Percentiles rank a stretch among this genome's conserved stretches.
phyloP scores from a whole-genome alignment of 2,797 vertebrate genomes.

The Scleropages formosus region DNA sequence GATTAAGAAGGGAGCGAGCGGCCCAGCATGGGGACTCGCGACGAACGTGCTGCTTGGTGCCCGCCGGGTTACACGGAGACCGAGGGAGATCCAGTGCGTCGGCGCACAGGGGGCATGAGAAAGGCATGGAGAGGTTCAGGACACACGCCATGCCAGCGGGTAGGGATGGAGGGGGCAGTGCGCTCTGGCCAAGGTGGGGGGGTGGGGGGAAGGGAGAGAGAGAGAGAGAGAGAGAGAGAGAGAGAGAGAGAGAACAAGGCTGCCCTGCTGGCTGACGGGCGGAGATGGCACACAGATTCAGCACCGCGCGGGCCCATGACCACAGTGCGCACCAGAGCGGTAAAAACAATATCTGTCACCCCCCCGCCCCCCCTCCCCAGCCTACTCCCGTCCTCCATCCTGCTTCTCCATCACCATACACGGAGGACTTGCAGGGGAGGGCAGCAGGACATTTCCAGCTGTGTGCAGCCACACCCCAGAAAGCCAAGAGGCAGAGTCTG shows the following conservation, averaged over 20 bases:
- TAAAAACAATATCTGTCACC: not conserved
- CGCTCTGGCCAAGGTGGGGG: constrained; percentile 19
- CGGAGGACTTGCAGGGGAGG: not conserved
- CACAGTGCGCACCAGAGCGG: too few species aligned
- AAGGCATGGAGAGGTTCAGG: not conserved
- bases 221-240: too few species aligned
- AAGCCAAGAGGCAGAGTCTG: constrained; percentile 13
- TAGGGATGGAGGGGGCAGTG: constrained; percentile 11
- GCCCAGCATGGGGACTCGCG: constrained; percentile 31
- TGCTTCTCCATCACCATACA: not conserved
- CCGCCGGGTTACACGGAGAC: constrained; percentile 22
- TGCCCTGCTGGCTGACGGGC: constrained; percentile 1
- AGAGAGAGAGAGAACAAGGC: constrained; percentile 14
- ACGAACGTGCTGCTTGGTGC: constrained; percentile 43
- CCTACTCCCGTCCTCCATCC: too few species aligned
- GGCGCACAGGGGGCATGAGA: constrained; percentile 7
- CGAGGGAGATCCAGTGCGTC: constrained; percentile 1
- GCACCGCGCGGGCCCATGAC: not conserved
- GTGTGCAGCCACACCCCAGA: constrained; percentile 1
- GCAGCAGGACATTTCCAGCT: not conserved
- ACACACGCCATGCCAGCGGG: constrained; percentile 26
- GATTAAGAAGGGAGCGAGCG: constrained; percentile 28
- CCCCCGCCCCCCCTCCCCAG: not conserved
- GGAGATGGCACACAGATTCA: not conserved
- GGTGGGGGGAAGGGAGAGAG: not conserved